Percentiles rank a stretch among this genome's conserved stretches.
These are phyloP conservation scores for Manis pentadactyla DNA, from an alignment of 2,797 vertebrate species.

Conservation along the genomic window DNA sequence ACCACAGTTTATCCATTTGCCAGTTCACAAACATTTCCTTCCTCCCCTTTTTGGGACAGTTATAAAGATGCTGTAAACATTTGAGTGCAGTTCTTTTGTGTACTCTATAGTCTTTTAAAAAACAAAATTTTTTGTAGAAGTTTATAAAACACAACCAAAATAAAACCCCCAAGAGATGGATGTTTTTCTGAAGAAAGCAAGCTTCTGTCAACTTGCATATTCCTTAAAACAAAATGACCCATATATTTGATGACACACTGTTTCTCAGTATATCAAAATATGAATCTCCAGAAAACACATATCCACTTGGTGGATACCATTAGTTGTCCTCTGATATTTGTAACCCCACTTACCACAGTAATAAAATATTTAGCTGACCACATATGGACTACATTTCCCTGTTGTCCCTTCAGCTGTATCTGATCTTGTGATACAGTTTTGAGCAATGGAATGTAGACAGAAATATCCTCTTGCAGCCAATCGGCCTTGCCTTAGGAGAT, in stretches of 20 bases:
- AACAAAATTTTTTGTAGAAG: neutral
- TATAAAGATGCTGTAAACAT: neutral
- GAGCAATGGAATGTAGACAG: neutral
- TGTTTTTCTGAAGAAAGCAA: neutral
- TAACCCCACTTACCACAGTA: neutral
- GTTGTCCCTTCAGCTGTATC: neutral
- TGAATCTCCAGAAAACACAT: neutral
- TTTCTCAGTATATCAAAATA: neutral
- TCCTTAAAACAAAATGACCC: neutral
- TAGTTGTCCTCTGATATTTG: neutral
- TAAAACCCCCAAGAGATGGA: neutral
- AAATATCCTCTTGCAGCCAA: neutral
- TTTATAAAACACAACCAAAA: neutral
- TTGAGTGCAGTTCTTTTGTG: neutral
- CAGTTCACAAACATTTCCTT: neutral
- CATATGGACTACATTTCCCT: neutral
- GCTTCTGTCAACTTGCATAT: neutral
- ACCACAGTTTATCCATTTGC: constrained; percentile 7
- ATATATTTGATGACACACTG: neutral
- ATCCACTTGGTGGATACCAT: neutral
- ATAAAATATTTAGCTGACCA: neutral
- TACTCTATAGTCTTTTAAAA: neutral
- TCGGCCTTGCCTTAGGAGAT: neutral
- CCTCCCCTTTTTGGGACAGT: neutral
- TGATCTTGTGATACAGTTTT: neutral